Conservation (phyloP, 2,888 invertebrate genomes). For the Melipona beecheii region DNA sequence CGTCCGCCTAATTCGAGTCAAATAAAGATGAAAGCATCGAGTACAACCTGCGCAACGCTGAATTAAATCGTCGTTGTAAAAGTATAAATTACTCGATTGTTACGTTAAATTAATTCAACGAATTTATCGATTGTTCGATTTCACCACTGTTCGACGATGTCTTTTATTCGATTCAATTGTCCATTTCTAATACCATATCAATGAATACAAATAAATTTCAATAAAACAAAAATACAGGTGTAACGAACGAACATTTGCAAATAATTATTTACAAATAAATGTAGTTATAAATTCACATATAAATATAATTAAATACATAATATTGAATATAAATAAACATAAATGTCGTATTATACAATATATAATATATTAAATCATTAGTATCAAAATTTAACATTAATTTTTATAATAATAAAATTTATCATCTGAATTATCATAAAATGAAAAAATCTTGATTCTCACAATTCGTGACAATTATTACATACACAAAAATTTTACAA, state of each 20-base stretch:
- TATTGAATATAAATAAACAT: not conserved
- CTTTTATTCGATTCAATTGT: not conserved
- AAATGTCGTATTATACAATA: not conserved
- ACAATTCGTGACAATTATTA: not conserved
- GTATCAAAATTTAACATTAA: no score
- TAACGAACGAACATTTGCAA: no score
- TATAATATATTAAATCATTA: not conserved
- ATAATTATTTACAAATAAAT: not conserved
- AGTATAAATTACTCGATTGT: not conserved
- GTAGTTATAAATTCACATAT: not conserved
- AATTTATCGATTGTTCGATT: not conserved
- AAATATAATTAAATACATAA: not conserved
- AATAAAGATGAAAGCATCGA: not conserved
- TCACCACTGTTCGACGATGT: not conserved
- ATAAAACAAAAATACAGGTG: not conserved
- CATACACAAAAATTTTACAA: not conserved
- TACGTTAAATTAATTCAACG: not conserved
- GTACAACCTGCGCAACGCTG: not conserved
- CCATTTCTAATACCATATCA: not conserved
- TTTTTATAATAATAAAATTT: no score
- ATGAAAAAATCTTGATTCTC: not conserved
- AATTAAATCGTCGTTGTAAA: not conserved
- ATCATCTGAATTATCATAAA: not conserved
- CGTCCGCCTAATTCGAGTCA: not conserved
- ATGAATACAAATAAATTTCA: not conserved